These are phyloP conservation scores for Panagrolaimus sp. DNA, from an alignment of 1,140 invertebrate genomes.

Conservation along the genomic window DNA sequence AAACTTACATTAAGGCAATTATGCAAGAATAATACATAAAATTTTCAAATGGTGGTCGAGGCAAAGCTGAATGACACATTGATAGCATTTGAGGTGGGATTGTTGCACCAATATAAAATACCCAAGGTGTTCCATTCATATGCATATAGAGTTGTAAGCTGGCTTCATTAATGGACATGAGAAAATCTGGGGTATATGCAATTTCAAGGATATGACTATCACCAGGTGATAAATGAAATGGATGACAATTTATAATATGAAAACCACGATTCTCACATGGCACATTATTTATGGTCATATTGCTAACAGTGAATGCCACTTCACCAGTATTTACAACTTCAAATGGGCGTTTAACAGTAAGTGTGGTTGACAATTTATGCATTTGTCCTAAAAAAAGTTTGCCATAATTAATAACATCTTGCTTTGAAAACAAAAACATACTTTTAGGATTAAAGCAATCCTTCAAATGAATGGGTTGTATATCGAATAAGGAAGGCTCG, in stretches of 20 bases:
- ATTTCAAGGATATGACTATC: slow-evolving; percentile 77
- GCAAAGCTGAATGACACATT: slow-evolving; percentile 68
- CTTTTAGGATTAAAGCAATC: slow-evolving; percentile 66
- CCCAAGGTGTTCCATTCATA: slow-evolving; percentile 65
- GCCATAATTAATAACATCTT: slow-evolving; percentile 25
- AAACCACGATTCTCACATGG: slow-evolving; percentile 81
- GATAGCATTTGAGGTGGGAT: slow-evolving; percentile 72
- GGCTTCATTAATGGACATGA: slow-evolving; percentile 71
- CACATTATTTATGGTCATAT: slow-evolving; percentile 71
- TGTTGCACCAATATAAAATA: slow-evolving; percentile 73
- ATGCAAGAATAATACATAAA: slow-evolving; percentile 69
- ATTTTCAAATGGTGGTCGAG: slow-evolving; percentile 74
- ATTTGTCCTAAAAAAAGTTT: slow-evolving; percentile 60
- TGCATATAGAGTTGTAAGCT: slow-evolving; percentile 61
- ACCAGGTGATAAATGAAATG: slow-evolving; percentile 75
- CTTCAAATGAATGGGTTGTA: slow-evolving; percentile 74
- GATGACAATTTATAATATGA: slow-evolving; percentile 73
- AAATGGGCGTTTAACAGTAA: slow-evolving; percentile 76
- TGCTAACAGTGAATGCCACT: slow-evolving; percentile 67
- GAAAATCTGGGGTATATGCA: slow-evolving; percentile 85
- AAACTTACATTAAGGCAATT: slow-evolving; percentile 49
- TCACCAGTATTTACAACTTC: slow-evolving; percentile 75
- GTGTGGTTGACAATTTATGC: slow-evolving; percentile 65
- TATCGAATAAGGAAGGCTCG: slow-evolving; percentile 72
- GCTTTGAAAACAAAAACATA: slow-evolving; percentile 9